phyloP scores from a whole-genome alignment of 2,113 vertebrate species.

The Xenopus laevis region DNA sequence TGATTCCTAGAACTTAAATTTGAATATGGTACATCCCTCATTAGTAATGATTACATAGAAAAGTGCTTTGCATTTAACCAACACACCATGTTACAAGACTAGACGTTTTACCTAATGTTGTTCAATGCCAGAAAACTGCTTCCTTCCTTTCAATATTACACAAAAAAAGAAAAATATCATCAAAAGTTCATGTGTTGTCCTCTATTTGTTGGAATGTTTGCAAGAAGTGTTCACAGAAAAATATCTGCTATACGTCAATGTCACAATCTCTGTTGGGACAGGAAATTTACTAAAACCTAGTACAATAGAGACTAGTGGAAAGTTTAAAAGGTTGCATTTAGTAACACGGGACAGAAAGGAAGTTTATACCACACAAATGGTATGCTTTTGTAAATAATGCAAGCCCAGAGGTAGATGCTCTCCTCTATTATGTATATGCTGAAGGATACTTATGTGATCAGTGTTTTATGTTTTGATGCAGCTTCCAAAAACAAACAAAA shows the following conservation, averaged over 20 bases:
- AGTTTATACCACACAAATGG: not conserved
- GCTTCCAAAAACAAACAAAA: too few species aligned
- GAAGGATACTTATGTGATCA: too few species aligned
- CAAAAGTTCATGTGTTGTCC: conserved; percentile 1
- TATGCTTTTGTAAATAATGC: not conserved
- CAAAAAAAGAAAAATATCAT: conserved; percentile 4
- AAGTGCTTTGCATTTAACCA: too few species aligned
- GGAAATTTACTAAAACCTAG: conserved; percentile 3
- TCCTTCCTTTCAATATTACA: conserved; percentile 35
- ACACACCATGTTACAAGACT: too few species aligned
- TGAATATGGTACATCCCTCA: too few species aligned
- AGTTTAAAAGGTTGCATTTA: not conserved
- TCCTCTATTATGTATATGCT: too few species aligned
- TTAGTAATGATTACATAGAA: too few species aligned
- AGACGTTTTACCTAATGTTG: not conserved
- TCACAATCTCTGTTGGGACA: conserved; percentile 12
- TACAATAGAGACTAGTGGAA: conserved; percentile 15
- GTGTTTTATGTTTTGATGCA: too few species aligned
- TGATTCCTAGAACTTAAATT: too few species aligned
- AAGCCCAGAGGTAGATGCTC: not conserved
- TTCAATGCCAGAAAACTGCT: conserved; percentile 46
- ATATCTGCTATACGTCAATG: conserved; percentile 27
- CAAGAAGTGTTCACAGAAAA: conserved; percentile 13
- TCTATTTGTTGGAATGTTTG: conserved; percentile 12
- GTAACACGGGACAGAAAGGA: not conserved